Conservation (phyloP, 2,113 vertebrate genomes). For the Galeopterus variegatus region DNA sequence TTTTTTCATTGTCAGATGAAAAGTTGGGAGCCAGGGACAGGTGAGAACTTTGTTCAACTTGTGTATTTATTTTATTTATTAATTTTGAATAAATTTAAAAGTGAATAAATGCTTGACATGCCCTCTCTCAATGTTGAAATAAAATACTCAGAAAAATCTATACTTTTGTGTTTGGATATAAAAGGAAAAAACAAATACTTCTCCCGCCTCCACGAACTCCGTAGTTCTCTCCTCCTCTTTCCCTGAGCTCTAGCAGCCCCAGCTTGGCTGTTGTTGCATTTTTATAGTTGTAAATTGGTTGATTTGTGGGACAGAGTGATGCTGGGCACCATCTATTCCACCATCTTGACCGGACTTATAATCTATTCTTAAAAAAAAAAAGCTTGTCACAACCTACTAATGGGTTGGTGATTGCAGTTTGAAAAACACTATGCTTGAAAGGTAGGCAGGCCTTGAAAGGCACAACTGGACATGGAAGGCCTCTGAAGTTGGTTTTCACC, state of each 20-base stretch:
- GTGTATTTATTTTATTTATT: neutral
- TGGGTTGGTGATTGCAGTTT: neutral
- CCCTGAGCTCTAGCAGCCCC: too few relatives aligned
- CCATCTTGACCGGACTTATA: neutral
- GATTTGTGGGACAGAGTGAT: too few relatives aligned
- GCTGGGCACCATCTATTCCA: too few relatives aligned
- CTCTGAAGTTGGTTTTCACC: neutral
- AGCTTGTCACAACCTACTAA: neutral
- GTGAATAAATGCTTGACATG: neutral
- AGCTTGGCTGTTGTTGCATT: too few relatives aligned
- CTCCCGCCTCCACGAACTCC: neutral
- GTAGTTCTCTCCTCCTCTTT: too few relatives aligned
- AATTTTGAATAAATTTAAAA: too few relatives aligned
- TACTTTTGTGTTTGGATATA: neutral
- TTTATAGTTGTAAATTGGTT: too few relatives aligned
- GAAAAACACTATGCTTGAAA: neutral
- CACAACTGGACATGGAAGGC: neutral
- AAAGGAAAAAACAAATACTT: neutral
- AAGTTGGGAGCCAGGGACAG: neutral
- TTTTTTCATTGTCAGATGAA: neutral
- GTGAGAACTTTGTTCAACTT: neutral
- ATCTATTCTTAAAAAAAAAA: conserved; percentile 28
- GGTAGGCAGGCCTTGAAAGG: neutral
- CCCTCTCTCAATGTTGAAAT: neutral
- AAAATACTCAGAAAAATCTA: neutral